Percentiles rank a stretch among this genome's conserved stretches.
phyloP scores from a whole-genome alignment of 2,888 invertebrate species.

The Steinernema hermaphroditum region DNA sequence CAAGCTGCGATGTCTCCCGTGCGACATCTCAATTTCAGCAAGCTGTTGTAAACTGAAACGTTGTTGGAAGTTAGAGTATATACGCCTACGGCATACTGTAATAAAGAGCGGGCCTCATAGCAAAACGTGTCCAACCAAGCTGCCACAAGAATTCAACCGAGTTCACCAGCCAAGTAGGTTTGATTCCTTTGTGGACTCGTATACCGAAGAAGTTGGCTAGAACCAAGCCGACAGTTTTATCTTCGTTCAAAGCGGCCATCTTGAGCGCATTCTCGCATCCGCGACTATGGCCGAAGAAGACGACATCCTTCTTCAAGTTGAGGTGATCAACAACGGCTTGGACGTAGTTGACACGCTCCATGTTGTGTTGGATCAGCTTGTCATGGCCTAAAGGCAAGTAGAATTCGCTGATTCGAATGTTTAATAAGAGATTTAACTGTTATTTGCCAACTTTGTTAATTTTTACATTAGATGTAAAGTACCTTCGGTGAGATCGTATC shows the following conservation, averaged over 20 bases:
- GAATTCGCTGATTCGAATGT: too few relatives aligned
- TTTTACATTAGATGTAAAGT: too few relatives aligned
- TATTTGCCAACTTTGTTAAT: too few relatives aligned
- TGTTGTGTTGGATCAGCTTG: slow-evolving; percentile 35
- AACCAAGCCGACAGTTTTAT: slow-evolving; percentile 43
- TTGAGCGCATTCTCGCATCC: slow-evolving; percentile 49
- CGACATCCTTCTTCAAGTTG: slow-evolving; percentile 35
- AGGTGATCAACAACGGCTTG: slow-evolving; percentile 43
- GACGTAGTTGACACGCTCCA: slow-evolving; percentile 44
- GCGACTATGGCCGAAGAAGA: slow-evolving; percentile 45
- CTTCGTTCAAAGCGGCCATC: slow-evolving; percentile 35
- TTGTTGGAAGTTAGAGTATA: neutral
- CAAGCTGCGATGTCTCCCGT: neutral
- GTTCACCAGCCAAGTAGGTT: slow-evolving; percentile 36
- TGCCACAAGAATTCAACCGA: neutral
- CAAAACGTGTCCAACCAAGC: neutral
- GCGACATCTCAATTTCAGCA: neutral
- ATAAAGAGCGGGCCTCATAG: neutral
- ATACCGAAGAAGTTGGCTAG: slow-evolving; percentile 48
- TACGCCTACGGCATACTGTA: neutral
- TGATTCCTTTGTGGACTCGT: slow-evolving; percentile 44
- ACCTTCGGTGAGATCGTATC: slow-evolving; percentile 43
- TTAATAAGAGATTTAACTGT: too few relatives aligned
- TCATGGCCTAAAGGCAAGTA: too few relatives aligned
- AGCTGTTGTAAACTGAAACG: neutral